Percentiles rank a stretch among this genome's conserved stretches.
phyloP scores from a whole-genome alignment of 2,113 vertebrate genomes.

The Dendropsophus ebraccatus region DNA sequence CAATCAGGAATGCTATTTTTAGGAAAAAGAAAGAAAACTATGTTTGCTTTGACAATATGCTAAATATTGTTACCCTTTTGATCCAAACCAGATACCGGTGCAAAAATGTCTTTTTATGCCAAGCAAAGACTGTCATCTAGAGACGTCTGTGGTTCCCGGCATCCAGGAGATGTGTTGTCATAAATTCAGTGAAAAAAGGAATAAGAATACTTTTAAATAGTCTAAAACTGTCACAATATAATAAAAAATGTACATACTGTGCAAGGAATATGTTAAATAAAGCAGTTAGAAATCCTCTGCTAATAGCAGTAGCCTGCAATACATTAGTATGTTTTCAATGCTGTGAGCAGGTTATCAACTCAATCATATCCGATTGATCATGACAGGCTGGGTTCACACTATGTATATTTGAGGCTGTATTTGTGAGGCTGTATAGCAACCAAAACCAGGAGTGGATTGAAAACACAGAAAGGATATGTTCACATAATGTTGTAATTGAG shows the following conservation, averaged over 20 bases:
- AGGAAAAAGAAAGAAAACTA: not conserved
- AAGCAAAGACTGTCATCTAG: not conserved
- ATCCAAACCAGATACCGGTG: not conserved
- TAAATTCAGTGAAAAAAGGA: not conserved
- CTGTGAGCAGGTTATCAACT: not conserved
- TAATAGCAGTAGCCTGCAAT: not conserved
- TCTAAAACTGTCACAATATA: not conserved
- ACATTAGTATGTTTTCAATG: not conserved
- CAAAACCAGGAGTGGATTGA: no score
- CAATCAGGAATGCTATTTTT: not conserved
- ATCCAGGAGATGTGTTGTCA: conserved; percentile 1
- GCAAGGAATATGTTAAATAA: not conserved
- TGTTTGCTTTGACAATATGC: conserved; percentile 10
- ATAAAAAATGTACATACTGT: not conserved
- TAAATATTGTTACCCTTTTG: not conserved
- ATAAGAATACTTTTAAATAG: not conserved
- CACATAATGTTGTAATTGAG: no score
- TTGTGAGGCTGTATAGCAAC: no score
- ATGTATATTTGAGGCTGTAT: no score
- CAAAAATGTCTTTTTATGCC: not conserved
- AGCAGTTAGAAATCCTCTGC: not conserved
- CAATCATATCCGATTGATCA: no score
- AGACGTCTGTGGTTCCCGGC: not conserved
- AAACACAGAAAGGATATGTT: no score
- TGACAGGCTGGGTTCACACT: no score